phyloP scores from a whole-genome alignment of 1,140 invertebrate genomes.

The Ostrea edulis region DNA sequence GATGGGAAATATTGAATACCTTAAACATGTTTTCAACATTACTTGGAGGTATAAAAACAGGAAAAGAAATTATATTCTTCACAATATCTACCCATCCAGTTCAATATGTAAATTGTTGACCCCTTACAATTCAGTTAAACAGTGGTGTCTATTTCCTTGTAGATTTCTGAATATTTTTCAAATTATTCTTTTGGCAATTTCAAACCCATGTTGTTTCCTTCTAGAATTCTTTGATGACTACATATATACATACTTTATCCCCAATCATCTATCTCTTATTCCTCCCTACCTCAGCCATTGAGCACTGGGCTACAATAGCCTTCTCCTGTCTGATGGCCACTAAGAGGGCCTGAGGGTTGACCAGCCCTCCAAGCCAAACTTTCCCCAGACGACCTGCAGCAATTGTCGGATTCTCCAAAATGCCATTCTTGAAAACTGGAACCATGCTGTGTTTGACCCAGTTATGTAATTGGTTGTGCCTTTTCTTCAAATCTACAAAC shows the following conservation, averaged over 20 bases:
- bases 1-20: too few species aligned
- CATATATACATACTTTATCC: not conserved
- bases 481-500: conserved; percentile 71
- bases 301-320: conserved; percentile 69
- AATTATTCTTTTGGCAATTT: too few species aligned
- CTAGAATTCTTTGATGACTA: not conserved
- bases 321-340: conserved; percentile 75
- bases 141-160: too few species aligned
- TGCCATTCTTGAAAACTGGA: conserved; percentile 67
- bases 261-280: not conserved
- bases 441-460: conserved; percentile 76
- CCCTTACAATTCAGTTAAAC: too few species aligned
- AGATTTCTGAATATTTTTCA: too few species aligned
- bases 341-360: conserved; percentile 75
- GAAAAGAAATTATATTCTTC: too few species aligned
- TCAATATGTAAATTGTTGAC: too few species aligned
- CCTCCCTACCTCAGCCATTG: conserved; percentile 66
- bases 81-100: too few species aligned
- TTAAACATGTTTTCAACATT: too few species aligned
- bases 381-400: conserved; percentile 69
- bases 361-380: conserved; percentile 77
- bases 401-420: conserved; percentile 63
- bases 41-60: too few species aligned
- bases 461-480: conserved; percentile 70
- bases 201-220: too few species aligned